phyloP scores from a whole-genome alignment of 2,797 vertebrate genomes.

The Haliaeetus vocifer region DNA sequence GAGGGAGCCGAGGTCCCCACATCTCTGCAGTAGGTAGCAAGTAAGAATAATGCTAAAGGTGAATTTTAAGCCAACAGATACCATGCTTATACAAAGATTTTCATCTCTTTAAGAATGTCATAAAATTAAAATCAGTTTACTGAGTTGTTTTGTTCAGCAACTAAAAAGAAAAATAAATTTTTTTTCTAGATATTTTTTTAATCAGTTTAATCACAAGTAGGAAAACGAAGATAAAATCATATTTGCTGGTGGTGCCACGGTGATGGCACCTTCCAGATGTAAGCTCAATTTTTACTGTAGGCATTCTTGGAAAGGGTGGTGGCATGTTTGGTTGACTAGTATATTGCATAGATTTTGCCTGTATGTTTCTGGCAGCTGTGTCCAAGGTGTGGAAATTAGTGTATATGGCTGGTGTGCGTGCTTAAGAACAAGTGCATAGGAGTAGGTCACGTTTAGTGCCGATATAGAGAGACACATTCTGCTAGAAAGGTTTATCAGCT shows the following conservation, averaged over 20 bases:
- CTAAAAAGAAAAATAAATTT: not conserved
- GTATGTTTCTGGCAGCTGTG: not conserved
- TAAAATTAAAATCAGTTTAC: not conserved
- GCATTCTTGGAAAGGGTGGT: not conserved
- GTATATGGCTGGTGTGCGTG: not conserved
- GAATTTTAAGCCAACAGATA: not conserved
- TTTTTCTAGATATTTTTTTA: not conserved
- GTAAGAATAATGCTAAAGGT: not conserved
- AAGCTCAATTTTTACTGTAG: not conserved
- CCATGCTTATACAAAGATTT: not conserved
- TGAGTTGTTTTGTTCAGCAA: not conserved
- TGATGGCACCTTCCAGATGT: not conserved
- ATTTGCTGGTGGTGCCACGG: not conserved
- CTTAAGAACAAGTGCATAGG: not conserved
- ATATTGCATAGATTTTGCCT: not conserved
- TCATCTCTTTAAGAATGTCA: not conserved
- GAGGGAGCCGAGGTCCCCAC: constrained; percentile 40
- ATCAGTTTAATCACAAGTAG: not conserved
- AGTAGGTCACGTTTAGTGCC: not conserved
- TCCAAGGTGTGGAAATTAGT: not conserved
- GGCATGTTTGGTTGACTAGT: not conserved
- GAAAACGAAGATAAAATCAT: not conserved
- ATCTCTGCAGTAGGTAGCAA: not conserved
- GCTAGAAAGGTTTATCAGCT: not conserved
- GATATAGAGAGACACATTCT: not conserved